phyloP scores from a whole-genome alignment of 1,140 invertebrate species.

The Caenorhabditis latens region DNA sequence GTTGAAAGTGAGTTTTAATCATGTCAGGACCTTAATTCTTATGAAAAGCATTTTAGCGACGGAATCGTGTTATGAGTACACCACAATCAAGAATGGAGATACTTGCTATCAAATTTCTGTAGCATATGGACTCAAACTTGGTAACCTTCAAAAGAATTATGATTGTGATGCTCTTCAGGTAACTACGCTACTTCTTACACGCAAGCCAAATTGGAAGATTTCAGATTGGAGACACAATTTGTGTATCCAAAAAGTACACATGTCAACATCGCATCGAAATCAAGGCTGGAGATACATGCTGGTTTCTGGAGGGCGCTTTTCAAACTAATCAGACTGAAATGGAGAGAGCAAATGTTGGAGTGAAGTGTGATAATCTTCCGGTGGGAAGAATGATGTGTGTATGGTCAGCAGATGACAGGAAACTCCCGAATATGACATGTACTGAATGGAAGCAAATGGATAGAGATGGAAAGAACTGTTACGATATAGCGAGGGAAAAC shows the following conservation, averaged over 20 bases:
- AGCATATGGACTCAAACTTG: not conserved
- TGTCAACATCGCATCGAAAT: conserved; percentile 30
- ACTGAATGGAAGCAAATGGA: not conserved
- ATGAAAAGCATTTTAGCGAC: not conserved
- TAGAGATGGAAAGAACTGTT: not conserved
- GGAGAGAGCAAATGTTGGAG: not conserved
- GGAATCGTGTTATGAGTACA: not conserved
- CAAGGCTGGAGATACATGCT: not conserved
- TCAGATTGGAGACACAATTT: conserved; percentile 14
- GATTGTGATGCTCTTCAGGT: not conserved
- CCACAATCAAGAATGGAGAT: not conserved
- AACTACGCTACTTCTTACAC: no score
- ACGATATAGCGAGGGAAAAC: not conserved
- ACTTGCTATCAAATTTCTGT: conserved; percentile 2
- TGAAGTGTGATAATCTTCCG: conserved; percentile 23
- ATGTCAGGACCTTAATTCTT: not conserved
- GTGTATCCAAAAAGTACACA: conserved; percentile 20
- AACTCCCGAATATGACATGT: conserved; percentile 23
- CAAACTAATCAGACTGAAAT: conserved; percentile 11
- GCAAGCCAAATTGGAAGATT: not conserved
- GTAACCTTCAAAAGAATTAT: not conserved
- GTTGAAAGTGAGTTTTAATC: not conserved
- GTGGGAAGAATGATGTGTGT: conserved; percentile 15
- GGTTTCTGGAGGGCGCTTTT: conserved; percentile 6
- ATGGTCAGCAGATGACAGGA: conserved; percentile 9